Percentiles rank a stretch among this genome's conserved stretches.
Conservation (phyloP, 2,113 vertebrate species). For the Steatornis caripensis region DNA sequence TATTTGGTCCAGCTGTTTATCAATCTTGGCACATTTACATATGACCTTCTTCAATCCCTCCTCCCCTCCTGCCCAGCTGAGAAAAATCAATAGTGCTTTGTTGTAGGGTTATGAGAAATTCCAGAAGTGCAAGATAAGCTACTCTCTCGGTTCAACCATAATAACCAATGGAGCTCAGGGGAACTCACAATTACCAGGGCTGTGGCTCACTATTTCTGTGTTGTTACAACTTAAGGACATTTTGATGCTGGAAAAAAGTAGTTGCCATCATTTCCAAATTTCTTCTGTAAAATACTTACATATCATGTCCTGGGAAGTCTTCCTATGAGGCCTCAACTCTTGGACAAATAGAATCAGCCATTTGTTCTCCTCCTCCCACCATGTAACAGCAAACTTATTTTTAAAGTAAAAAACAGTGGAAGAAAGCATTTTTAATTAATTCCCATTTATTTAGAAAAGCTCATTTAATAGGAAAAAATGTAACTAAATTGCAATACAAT, state of each 20-base stretch:
- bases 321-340: not conserved
- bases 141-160: not conserved
- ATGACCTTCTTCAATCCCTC: conserved; percentile 12
- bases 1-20: not conserved
- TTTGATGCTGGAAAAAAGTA: not conserved
- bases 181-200: conserved; percentile 8
- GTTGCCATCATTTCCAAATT: not conserved
- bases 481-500: not conserved
- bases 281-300: not conserved
- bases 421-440: not conserved
- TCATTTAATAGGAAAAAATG: not conserved
- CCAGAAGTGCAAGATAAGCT: conserved; percentile 58
- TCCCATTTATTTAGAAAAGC: not conserved
- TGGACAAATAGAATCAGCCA: not conserved
- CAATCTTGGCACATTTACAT: conserved; percentile 27
- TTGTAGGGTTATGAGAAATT: conserved; percentile 59
- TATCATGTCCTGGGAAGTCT: not conserved
- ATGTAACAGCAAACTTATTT: not conserved
- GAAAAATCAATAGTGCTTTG: conserved; percentile 59
- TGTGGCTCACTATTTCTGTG: not conserved
- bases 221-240: not conserved
- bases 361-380: not conserved
- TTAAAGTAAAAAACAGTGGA: not conserved
- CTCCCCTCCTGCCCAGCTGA: not conserved
- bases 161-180: conserved; percentile 3